Conservation (phyloP, 2,113 vertebrate species). For the Monopterus albus region DNA sequence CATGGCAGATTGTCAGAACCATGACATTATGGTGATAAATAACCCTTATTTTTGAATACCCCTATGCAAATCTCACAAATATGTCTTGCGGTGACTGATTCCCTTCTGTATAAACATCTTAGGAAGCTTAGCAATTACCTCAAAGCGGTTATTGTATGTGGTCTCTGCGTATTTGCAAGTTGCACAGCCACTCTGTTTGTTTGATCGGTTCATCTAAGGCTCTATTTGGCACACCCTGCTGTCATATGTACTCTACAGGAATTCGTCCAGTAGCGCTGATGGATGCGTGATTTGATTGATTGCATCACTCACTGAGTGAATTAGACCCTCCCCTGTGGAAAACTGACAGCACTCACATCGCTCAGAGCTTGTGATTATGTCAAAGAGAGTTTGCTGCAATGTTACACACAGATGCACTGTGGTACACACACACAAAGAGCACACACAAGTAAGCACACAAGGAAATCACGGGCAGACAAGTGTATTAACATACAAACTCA, state of each 20-base stretch:
- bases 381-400: conserved; percentile 67
- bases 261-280: conserved; percentile 71
- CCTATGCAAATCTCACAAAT: conserved; percentile 37
- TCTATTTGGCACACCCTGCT: conserved; percentile 70
- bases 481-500: conserved; percentile 16
- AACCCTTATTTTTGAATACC: conserved; percentile 46
- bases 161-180: conserved; percentile 51
- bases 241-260: conserved; percentile 75
- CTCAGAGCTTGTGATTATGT: conserved; percentile 78
- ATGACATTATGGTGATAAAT: conserved; percentile 31
- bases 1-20: not conserved
- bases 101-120: conserved; percentile 58
- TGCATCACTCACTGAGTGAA: conserved; percentile 80
- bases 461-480: conserved; percentile 34
- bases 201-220: conserved; percentile 64
- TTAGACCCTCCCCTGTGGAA: conserved; percentile 77
- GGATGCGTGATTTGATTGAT: conserved; percentile 80
- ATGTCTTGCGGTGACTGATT: conserved; percentile 21
- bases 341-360: conserved; percentile 77
- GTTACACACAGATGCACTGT: conserved; percentile 55
- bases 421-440: conserved; percentile 25
- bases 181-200: conserved; percentile 64
- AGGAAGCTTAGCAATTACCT: conserved; percentile 62
- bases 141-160: conserved; percentile 55
- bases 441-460: conserved; percentile 7